These are phyloP conservation scores for Meloe dianella DNA, from an alignment of 2,888 invertebrate species.

Conservation along the genomic window DNA sequence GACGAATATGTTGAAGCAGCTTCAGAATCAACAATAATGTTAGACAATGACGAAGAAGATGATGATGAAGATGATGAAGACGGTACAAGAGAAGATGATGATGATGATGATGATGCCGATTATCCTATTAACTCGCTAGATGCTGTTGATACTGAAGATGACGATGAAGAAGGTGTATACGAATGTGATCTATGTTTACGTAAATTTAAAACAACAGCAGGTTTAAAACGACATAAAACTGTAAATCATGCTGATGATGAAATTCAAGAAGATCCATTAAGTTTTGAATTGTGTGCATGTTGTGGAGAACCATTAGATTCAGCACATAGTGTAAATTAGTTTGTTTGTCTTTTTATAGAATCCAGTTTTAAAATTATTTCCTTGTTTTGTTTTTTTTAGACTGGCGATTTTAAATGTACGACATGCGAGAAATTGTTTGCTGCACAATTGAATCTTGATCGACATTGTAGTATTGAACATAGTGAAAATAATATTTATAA, in stretches of 20 bases:
- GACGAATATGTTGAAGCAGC: constrained; percentile 13
- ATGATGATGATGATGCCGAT: constrained; percentile 29
- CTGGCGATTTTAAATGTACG: constrained; percentile 63
- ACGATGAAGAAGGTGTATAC: constrained; percentile 35
- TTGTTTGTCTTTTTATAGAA: no score
- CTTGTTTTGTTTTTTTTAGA: constrained; percentile 49
- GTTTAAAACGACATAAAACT: constrained; percentile 56
- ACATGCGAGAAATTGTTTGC: constrained; percentile 77
- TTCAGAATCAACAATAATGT: constrained; percentile 7
- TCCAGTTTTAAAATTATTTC: no score
- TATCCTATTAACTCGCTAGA: constrained; percentile 28
- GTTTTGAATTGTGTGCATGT: constrained; percentile 63
- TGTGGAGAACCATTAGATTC: constrained; percentile 65
- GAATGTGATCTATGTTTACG: constrained; percentile 51
- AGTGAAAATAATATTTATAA: constrained; percentile 64
- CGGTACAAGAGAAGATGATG: constrained; percentile 19
- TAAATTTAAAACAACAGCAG: constrained; percentile 53
- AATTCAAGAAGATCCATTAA: constrained; percentile 52
- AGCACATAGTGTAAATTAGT: constrained; percentile 62
- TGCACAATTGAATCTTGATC: constrained; percentile 68
- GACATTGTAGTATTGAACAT: constrained; percentile 74
- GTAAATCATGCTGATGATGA: constrained; percentile 47
- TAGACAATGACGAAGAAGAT: constrained; percentile 15
- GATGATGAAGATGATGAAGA: constrained; percentile 17
- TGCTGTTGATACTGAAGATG: constrained; percentile 21